Evolutionary conservation across 2,888 invertebrate species (phyloP).

Genomic region (Perdita meconis): DNA sequence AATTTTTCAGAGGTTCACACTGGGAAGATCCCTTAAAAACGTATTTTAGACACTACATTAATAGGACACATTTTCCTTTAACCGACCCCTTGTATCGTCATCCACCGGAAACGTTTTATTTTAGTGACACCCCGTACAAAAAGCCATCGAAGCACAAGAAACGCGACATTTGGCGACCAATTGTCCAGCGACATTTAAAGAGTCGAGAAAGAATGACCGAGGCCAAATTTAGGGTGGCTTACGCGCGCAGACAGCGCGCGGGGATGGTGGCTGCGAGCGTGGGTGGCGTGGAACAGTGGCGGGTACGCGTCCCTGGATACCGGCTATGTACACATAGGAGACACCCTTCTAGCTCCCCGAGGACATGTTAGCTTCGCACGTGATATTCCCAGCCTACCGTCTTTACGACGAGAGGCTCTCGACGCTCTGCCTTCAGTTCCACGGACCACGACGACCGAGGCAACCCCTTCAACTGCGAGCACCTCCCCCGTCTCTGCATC

Average conservation of each 20-base stretch:
- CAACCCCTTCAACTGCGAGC: constrained; percentile 40
- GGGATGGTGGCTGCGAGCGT: constrained; percentile 2
- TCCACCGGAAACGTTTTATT: too few species aligned
- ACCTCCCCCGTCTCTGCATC: not conserved
- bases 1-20: too few species aligned
- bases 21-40: too few species aligned
- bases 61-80: too few species aligned
- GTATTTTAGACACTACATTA: too few species aligned
- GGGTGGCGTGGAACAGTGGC: constrained; percentile 23
- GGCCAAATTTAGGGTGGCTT: constrained; percentile 33
- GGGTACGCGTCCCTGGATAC: constrained; percentile 41
- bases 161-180: not conserved
- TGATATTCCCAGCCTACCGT: constrained; percentile 72
- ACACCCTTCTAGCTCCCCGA: constrained; percentile 65
- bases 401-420: constrained; percentile 70
- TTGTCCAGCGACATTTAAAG: constrained; percentile 34
- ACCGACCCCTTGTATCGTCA: too few species aligned
- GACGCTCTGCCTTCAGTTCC: constrained; percentile 47
- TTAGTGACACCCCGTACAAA: not conserved
- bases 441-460: constrained; percentile 33
- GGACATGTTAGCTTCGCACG: constrained; percentile 78
- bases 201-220: constrained; percentile 43
- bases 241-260: constrained; percentile 24
- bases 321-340: constrained; percentile 46
- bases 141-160: constrained; percentile 6